phyloP scores from a whole-genome alignment of 2,797 vertebrate genomes.

The Helostoma temminkii region DNA sequence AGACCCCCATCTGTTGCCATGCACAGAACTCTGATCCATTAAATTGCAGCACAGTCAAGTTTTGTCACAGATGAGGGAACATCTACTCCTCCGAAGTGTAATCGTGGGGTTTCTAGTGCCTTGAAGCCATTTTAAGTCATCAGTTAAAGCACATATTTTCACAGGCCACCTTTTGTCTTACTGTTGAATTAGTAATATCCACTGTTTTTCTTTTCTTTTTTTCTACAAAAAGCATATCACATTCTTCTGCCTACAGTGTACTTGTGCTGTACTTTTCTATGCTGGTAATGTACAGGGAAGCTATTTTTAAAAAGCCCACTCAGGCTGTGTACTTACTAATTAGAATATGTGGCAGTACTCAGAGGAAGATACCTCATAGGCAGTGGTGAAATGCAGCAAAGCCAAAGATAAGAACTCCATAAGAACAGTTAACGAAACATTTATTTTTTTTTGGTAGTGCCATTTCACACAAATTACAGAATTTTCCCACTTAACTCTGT shows the following conservation, averaged over 20 bases:
- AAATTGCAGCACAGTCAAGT: constrained; percentile 76
- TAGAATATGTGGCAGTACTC: constrained; percentile 59
- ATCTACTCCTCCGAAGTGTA: constrained; percentile 38
- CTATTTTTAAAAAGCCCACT: constrained; percentile 62
- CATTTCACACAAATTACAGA: constrained; percentile 21
- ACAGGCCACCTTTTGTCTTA: constrained; percentile 11
- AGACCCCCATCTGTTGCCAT: constrained; percentile 84
- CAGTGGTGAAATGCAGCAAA: constrained; percentile 43
- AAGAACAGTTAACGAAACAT: constrained; percentile 49
- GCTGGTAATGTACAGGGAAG: constrained; percentile 41
- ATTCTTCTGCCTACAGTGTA: constrained; percentile 25
- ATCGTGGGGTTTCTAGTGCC: constrained; percentile 35
- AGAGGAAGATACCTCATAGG: constrained; percentile 52
- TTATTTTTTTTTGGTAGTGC: too few relatives aligned
- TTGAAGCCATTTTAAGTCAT: constrained; percentile 43
- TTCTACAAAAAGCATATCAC: constrained; percentile 14
- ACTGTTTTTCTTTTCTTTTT: constrained; percentile 5
- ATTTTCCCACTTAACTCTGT: background rate
- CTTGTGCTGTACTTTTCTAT: constrained; percentile 27
- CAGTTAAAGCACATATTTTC: constrained; percentile 39
- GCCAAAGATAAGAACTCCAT: constrained; percentile 36
- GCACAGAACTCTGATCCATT: constrained; percentile 81
- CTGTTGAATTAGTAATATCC: constrained; percentile 7
- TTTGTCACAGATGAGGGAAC: constrained; percentile 72
- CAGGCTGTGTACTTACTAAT: constrained; percentile 61